Evolutionary conservation across 2,113 vertebrate genomes (phyloP).

Genomic region (Tor tambroides): DNA sequence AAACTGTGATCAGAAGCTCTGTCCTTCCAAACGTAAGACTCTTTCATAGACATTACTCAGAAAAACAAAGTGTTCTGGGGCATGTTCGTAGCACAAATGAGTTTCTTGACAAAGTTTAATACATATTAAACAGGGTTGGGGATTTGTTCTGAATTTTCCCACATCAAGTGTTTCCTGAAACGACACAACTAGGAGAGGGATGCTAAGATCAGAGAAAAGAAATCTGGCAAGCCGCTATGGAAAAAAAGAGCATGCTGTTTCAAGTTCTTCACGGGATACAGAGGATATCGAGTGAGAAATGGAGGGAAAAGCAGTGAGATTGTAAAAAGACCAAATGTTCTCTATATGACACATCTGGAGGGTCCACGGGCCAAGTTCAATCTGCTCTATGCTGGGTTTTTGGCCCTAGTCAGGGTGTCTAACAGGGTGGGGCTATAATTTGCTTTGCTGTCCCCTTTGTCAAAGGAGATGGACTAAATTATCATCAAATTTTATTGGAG

Average conservation of each 20-base stretch:
- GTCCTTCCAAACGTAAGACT: neutral
- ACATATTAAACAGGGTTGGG: neutral
- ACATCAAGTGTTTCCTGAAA: slow-evolving; percentile 41
- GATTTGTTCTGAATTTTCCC: slow-evolving; percentile 28
- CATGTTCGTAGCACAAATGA: neutral
- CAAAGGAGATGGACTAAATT: slow-evolving; percentile 51
- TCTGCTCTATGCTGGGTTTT: slow-evolving; percentile 49
- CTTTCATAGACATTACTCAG: neutral
- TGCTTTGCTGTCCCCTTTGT: slow-evolving; percentile 49
- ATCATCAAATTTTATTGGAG: slow-evolving; percentile 48
- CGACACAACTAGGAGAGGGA: slow-evolving; percentile 26
- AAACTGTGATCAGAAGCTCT: neutral
- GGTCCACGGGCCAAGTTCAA: slow-evolving; percentile 47
- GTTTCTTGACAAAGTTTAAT: neutral
- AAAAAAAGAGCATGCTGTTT: slow-evolving; percentile 53
- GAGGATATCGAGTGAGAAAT: slow-evolving; percentile 51
- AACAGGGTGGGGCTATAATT: slow-evolving; percentile 45
- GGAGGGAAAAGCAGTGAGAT: slow-evolving; percentile 41
- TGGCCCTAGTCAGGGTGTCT: slow-evolving; percentile 44
- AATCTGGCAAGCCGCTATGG: slow-evolving; percentile 53
- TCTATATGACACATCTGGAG: slow-evolving; percentile 60
- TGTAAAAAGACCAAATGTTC: slow-evolving; percentile 60
- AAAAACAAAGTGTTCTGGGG: slow-evolving; percentile 1
- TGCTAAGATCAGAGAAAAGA: slow-evolving; percentile 41
- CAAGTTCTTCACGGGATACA: slow-evolving; percentile 56